Percentiles rank a stretch among this genome's conserved stretches.
phyloP scores from a whole-genome alignment of 2,113 vertebrate genomes.

The Oceanites oceanicus region DNA sequence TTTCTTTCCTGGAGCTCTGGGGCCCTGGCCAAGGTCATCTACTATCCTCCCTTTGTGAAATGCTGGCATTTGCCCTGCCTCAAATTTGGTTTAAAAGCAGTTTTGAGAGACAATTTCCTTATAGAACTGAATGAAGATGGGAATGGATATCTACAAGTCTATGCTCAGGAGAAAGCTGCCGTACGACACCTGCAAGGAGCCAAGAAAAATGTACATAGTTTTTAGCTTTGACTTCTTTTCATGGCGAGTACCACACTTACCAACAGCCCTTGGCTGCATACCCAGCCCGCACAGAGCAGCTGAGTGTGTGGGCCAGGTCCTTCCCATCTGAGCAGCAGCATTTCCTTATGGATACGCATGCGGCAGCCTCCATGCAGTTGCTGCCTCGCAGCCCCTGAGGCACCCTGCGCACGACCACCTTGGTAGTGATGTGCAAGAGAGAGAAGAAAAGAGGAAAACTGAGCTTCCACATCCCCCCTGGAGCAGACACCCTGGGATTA shows the following conservation, averaged over 20 bases:
- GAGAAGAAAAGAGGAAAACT: neutral
- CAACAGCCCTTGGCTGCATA: neutral
- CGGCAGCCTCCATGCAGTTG: neutral
- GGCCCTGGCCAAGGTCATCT: neutral
- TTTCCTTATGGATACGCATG: rapidly evolving
- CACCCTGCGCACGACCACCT: rapidly evolving
- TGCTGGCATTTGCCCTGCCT: neutral
- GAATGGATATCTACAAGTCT: rapidly evolving
- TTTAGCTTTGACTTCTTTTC: neutral
- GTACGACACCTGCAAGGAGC: rapidly evolving
- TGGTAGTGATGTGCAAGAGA: neutral
- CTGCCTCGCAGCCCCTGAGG: neutral
- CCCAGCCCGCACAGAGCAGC: neutral
- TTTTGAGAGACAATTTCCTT: neutral
- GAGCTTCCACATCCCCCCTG: neutral
- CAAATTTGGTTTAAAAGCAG: neutral
- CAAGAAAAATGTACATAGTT: neutral
- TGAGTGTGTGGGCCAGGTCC: no score
- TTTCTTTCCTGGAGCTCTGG: neutral
- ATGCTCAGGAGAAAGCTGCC: neutral
- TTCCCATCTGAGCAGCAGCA: neutral
- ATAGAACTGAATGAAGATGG: neutral
- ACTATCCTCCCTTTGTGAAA: neutral
- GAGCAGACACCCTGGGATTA: neutral
- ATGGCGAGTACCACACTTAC: rapidly evolving